Percentiles rank a stretch among this genome's conserved stretches.
Evolutionary conservation across 2,888 invertebrate genomes (phyloP).

Genomic region (Emmelina monodactyla): DNA sequence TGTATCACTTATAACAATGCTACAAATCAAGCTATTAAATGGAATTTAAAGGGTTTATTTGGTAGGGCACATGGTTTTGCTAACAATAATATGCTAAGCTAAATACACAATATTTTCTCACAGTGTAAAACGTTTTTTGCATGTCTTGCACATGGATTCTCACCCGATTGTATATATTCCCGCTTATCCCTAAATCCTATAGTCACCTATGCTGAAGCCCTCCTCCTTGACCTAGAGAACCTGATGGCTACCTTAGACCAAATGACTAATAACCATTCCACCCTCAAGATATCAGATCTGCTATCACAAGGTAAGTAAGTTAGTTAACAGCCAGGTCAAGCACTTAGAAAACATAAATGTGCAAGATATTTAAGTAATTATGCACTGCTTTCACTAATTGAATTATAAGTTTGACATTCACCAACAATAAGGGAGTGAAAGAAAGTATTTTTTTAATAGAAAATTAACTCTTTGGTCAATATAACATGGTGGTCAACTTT

Average conservation of each 20-base stretch:
- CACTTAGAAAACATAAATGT: too few species aligned
- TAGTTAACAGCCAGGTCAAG: too few species aligned
- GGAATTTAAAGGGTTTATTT: constrained; percentile 16
- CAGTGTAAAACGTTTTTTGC: constrained; percentile 46
- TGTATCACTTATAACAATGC: constrained; percentile 4
- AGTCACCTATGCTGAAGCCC: constrained; percentile 64
- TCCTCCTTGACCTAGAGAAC: constrained; percentile 65
- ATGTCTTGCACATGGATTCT: constrained; percentile 65
- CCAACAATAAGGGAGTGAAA: too few species aligned
- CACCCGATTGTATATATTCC: constrained; percentile 37
- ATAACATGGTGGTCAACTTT: too few species aligned
- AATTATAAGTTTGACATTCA: too few species aligned
- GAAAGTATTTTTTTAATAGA: too few species aligned
- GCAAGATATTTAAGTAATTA: too few species aligned
- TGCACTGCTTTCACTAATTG: too few species aligned
- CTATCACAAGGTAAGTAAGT: constrained; percentile 55
- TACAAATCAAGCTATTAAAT: constrained; percentile 11
- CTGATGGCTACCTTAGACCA: constrained; percentile 65
- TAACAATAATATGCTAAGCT: constrained; percentile 2
- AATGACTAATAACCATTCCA: constrained; percentile 62
- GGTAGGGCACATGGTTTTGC: constrained; percentile 2
- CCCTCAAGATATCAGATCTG: constrained; percentile 61
- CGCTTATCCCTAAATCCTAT: constrained; percentile 42
- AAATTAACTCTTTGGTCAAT: too few species aligned
- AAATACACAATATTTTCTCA: constrained; percentile 18